Evolutionary conservation across 2,797 vertebrate genomes (phyloP).

Genomic region (Oreochromis mossambicus): DNA sequence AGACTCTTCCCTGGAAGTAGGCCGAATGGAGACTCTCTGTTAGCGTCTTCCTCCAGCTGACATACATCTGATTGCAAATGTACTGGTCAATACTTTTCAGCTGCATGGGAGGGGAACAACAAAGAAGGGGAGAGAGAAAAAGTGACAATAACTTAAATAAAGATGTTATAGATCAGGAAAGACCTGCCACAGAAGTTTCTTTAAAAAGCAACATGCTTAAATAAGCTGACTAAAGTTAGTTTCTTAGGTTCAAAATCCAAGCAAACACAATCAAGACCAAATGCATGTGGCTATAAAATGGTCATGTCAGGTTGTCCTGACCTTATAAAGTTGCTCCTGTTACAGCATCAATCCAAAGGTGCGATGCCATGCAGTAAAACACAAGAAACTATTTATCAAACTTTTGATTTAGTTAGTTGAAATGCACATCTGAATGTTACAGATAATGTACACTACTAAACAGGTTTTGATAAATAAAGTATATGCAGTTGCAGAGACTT

Average conservation of each 20-base stretch:
- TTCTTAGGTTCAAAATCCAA: neutral
- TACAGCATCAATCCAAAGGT: neutral
- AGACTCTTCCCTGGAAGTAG: slow-evolving; percentile 90
- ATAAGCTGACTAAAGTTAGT: neutral
- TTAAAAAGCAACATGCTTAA: neutral
- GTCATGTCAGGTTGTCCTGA: neutral
- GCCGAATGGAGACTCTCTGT: slow-evolving; percentile 87
- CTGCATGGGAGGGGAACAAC: slow-evolving; percentile 59
- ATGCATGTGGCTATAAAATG: neutral
- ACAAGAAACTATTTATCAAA: neutral
- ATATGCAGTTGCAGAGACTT: neutral
- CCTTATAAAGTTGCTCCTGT: neutral
- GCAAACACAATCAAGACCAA: neutral
- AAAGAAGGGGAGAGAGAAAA: neutral
- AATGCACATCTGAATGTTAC: neutral
- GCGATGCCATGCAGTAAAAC: neutral
- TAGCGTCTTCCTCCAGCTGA: slow-evolving; percentile 89
- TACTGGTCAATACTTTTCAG: slow-evolving; percentile 94
- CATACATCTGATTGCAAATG: slow-evolving; percentile 89
- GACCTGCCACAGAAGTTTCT: neutral
- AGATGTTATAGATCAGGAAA: neutral
- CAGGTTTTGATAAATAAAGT: neutral
- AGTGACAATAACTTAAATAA: neutral
- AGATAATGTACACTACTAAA: neutral
- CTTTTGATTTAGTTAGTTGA: neutral